These are phyloP conservation scores for Hypomesus transpacificus DNA, from an alignment of 2,113 vertebrate genomes.

Conservation along the genomic window DNA sequence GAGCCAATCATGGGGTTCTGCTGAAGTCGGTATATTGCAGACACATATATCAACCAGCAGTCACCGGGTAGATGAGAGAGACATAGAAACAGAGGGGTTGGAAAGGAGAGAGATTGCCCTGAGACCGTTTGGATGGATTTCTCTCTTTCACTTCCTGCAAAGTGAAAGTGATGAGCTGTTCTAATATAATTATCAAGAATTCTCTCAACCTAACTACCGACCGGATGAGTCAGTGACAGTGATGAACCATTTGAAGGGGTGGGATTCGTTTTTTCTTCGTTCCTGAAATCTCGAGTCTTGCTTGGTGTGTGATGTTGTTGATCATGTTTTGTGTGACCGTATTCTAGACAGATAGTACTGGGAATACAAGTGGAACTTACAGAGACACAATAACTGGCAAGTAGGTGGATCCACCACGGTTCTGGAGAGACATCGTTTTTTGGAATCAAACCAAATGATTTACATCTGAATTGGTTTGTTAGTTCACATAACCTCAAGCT, in stretches of 20 bases:
- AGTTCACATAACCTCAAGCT: neutral
- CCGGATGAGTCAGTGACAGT: neutral
- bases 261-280: neutral
- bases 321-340: slow-evolving; percentile 10
- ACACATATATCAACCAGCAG: slow-evolving; percentile 44
- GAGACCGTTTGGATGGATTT: slow-evolving; percentile 11
- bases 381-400: slow-evolving; percentile 21
- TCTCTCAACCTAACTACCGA: slow-evolving; percentile 6
- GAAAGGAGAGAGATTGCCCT: slow-evolving; percentile 30
- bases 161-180: slow-evolving; percentile 24
- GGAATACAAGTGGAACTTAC: slow-evolving; percentile 17
- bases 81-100: slow-evolving; percentile 21
- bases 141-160: slow-evolving; percentile 6
- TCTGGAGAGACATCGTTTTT: neutral
- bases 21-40: slow-evolving; percentile 55
- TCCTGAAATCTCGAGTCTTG: neutral
- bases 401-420: slow-evolving; percentile 29
- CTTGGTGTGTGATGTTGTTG: slow-evolving; percentile 12
- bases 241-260: slow-evolving; percentile 7
- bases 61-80: slow-evolving; percentile 30
- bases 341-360: slow-evolving; percentile 27
- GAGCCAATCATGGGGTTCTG: slow-evolving; percentile 51
- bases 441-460: neutral
- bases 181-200: slow-evolving; percentile 21
- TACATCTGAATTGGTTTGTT: neutral